Base-by-base conservation (phyloP, 2,888 invertebrate species). In the Spisula solida region DNA sequence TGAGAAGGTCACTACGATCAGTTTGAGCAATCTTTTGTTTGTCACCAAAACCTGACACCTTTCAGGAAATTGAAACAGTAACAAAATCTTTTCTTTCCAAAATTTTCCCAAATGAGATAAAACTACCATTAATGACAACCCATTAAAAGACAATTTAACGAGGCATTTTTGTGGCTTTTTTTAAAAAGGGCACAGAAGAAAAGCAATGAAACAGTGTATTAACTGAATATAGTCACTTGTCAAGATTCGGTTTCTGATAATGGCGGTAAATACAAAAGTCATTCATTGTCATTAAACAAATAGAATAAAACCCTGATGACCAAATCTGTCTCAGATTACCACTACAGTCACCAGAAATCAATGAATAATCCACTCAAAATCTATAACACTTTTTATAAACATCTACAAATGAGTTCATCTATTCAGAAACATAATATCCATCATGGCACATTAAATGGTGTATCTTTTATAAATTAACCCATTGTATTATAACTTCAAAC, bases 1-100 rank as follows among this genome's bases (percentile, higher is more conserved):
- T 89, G 81, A 34, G 82, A 55, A 83, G 89, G 89, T 89, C 89
- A 89, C 70, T 81, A 56, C 79, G 82, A 82, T 86, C 89, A 89
- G 8, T 86, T 80, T 70, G 82, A 60, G 70, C 83, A 80, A 83
- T 86, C 89, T 89, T 83, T 89, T 89, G 89, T 89, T 79, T 56
- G 34, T 51, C 31, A 25, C 29, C 75, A 29, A 78, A 75, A 88
- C 31, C 31, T 47, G 56, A 88, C 51, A 66, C 79, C 85, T 41
- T 16, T 80, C n/a, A 79, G 85, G 85, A 88, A 88, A 85, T 82
- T 47, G 85, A 85, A 81, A 85, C 88, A 88, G 82, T 85, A 79
- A 89, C 89, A 81, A 86, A 86, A 83, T 86, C 66, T 31, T 34
- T 56, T 85, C 85, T 79, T 79, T 79, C 75, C 34, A 85, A 83